A percentile compares a stretch with the other conserved stretches of the same genome.
Evolutionary conservation across 2,888 invertebrate genomes (phyloP).

Genomic region (Alviniconcha strummeri): DNA sequence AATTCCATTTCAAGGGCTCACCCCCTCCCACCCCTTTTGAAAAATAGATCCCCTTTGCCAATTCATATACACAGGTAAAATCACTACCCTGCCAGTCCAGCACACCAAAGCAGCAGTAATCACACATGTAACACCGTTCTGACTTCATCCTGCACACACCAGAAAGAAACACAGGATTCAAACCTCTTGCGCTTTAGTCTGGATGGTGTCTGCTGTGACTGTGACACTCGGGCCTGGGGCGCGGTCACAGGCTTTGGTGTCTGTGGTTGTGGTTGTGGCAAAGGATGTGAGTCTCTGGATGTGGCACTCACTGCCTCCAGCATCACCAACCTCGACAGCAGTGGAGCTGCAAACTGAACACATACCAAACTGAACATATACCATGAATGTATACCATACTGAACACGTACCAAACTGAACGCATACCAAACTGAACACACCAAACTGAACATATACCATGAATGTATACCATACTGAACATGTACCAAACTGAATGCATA

Average conservation of each 20-base stretch:
- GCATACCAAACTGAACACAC: background rate
- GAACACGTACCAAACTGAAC: background rate
- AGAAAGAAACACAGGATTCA: too few relatives aligned
- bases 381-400: slow-evolving; percentile 8
- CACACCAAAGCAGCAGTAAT: too few relatives aligned
- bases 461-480: background rate
- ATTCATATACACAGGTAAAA: too few relatives aligned
- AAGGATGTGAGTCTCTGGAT: background rate
- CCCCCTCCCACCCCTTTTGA: too few relatives aligned
- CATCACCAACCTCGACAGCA: slow-evolving; percentile 14
- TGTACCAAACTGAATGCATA: too few relatives aligned
- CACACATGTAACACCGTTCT: too few relatives aligned
- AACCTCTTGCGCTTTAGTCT: slow-evolving; percentile 28
- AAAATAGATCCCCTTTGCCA: too few relatives aligned
- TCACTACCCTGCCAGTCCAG: too few relatives aligned
- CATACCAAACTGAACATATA: background rate
- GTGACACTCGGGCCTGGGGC: background rate
- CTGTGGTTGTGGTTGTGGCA: background rate
- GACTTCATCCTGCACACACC: too few relatives aligned
- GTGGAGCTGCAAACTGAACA: slow-evolving; percentile 29
- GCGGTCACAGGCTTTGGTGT: background rate
- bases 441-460: background rate
- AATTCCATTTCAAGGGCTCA: too few relatives aligned
- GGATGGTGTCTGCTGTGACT: slow-evolving; percentile 18
- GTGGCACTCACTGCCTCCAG: background rate